Evolutionary conservation across 2,113 vertebrate genomes (phyloP), one percentile per base, ranked within the genome.

Genomic region (Elephantulus edwardii): DNA sequence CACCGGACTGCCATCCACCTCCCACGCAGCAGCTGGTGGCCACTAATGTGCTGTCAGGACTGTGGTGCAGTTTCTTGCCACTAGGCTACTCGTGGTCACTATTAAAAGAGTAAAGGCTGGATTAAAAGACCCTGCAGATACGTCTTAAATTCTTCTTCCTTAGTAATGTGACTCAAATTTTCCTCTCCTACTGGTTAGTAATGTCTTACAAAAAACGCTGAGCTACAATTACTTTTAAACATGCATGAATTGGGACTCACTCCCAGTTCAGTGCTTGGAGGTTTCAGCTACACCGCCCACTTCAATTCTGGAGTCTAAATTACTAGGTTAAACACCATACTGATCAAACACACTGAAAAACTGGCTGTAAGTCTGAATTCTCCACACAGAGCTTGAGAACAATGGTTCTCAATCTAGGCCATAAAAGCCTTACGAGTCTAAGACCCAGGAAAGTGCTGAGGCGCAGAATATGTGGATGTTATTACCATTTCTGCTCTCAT

Each of bases 241-340:
- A 94, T 75, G 90, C 83, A 85, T 76, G 60, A 90, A 92, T 79
- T 82, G 77, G 71, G 83, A 95, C 8, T 92, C 71, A 80, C 88
- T 93, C 91, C 91, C 88, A 87, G 82, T 93, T 76, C 54, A 88
- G 58, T 70, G 70, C 79, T 75, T 89, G 66, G 84, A 76, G 71
- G 28, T 77, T 80, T 95, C 48, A 60, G 44, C 85, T 71, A 13
- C 48, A 56, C 76, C 66, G 3, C 91, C 93, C 90, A 95, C 95
- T 91, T 94, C 71, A 90, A 28, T 91, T 96, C 93, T 95, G 94
- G 92, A 89, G 85, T 93, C 93, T 90, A 95, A 90, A 92, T 81
- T 83, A 64, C 26, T 50, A 93, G 82, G 66, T 86, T 93, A 91
- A 95, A 94, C 33, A 91, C 71, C 44, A 88, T 62, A 92, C 33